These are phyloP conservation scores for Crotophaga sulcirostris DNA, from an alignment of 2,113 vertebrate species.

Conservation along the genomic window DNA sequence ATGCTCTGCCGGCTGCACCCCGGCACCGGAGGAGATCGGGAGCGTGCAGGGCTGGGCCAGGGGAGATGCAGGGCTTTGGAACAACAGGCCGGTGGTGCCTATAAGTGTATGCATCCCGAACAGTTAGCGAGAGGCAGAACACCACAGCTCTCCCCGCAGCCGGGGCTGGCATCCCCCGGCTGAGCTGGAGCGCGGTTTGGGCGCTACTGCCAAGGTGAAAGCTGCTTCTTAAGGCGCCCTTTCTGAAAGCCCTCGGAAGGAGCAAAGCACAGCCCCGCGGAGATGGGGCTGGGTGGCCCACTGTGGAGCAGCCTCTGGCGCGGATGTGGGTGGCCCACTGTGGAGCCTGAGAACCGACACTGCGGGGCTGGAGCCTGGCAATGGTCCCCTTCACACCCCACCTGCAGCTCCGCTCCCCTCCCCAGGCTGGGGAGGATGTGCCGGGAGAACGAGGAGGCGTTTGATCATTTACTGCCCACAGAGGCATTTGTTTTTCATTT, in stretches of 20 bases:
- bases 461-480: conserved; percentile 69
- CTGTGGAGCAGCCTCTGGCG: neutral
- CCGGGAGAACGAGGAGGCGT: neutral
- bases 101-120: fast-evolving
- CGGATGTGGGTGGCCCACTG: neutral
- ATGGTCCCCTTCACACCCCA: neutral
- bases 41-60: neutral
- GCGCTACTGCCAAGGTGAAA: neutral
- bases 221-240: neutral
- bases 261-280: neutral
- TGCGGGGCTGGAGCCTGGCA: neutral
- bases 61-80: neutral
- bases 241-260: neutral
- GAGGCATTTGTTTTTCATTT: conserved; percentile 80
- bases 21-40: fast-evolving
- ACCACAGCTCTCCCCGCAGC: neutral
- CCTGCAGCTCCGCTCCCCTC: neutral
- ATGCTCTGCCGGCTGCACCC: neutral
- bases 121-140: neutral
- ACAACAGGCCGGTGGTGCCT: neutral
- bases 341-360: fast-evolving
- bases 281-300: neutral
- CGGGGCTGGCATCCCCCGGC: neutral
- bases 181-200: neutral
- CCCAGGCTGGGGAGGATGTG: neutral